phyloP scores from a whole-genome alignment of 2,797 vertebrate species.

The Onychomys leucogaster region DNA sequence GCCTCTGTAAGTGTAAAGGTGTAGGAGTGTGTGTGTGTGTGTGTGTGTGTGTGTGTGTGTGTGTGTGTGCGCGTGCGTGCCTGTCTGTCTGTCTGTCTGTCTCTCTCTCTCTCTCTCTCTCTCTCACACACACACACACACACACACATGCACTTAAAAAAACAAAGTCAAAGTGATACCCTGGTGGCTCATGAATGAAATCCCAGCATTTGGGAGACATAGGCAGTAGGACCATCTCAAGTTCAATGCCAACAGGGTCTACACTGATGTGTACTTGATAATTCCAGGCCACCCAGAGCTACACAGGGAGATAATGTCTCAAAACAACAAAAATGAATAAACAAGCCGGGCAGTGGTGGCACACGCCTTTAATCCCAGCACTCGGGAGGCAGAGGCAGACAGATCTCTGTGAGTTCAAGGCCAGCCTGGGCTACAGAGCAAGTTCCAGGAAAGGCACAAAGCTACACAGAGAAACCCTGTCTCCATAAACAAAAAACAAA shows the following conservation, averaged over 20 bases:
- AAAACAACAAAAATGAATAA: not conserved
- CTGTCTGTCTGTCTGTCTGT: no score
- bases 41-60: no score
- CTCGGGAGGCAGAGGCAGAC: no score
- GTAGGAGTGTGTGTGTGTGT: no score
- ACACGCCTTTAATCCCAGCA: no score
- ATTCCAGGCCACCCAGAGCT: not conserved
- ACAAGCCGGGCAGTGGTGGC: no score
- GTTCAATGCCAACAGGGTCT: not conserved
- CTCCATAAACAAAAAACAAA: not conserved
- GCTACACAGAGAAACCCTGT: not conserved
- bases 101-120: no score
- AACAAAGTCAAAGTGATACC: not conserved
- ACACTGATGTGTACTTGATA: not conserved
- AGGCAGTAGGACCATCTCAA: not conserved
- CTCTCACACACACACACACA: not conserved
- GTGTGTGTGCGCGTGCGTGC: no score
- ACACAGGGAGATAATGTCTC: not conserved
- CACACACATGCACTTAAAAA: not conserved
- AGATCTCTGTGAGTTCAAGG: no score
- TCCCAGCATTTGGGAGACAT: not conserved
- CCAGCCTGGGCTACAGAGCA: no score
- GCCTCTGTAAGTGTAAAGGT: not conserved
- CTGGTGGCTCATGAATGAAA: not conserved
- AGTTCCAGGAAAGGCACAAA: no score